These are phyloP conservation scores for Nycticryphes semicollaris DNA, from an alignment of 2,113 vertebrate genomes.

Conservation along the genomic window DNA sequence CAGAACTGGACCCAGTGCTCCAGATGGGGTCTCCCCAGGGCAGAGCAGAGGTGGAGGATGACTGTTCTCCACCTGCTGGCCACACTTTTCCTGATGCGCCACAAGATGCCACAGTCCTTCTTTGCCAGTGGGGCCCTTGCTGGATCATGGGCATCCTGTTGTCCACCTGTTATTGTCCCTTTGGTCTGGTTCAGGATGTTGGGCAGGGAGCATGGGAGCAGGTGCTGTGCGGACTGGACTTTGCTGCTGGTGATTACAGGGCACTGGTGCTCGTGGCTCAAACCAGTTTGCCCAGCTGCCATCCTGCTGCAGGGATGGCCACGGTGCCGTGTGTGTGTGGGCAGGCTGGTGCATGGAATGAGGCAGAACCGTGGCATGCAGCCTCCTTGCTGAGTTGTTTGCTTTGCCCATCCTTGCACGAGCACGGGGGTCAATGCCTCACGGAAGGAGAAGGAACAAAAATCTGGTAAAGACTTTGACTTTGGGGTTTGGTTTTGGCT, in stretches of 20 bases:
- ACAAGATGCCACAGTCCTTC: too few relatives aligned
- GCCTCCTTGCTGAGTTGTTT: neutral
- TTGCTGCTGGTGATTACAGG: neutral
- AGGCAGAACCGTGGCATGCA: neutral
- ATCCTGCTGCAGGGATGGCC: neutral
- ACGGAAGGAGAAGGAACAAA: neutral
- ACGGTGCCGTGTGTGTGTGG: fast-evolving
- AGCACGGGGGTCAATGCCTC: neutral
- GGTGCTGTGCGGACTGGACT: neutral
- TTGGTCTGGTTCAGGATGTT: neutral
- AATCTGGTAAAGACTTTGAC: neutral
- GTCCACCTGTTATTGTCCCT: neutral
- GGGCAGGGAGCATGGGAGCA: neutral
- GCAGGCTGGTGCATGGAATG: neutral
- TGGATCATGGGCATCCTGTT: too few relatives aligned
- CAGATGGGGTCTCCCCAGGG: too few relatives aligned
- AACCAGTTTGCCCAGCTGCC: neutral
- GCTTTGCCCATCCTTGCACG: neutral
- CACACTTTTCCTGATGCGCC: too few relatives aligned
- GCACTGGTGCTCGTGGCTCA: neutral
- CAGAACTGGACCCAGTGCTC: too few relatives aligned
- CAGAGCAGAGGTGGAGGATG: too few relatives aligned
- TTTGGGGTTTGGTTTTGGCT: fast-evolving
- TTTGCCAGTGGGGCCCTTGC: too few relatives aligned
- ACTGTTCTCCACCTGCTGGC: too few relatives aligned